Evolutionary conservation across 2,113 vertebrate species (phyloP).

Genomic region (Syngnathus floridae): DNA sequence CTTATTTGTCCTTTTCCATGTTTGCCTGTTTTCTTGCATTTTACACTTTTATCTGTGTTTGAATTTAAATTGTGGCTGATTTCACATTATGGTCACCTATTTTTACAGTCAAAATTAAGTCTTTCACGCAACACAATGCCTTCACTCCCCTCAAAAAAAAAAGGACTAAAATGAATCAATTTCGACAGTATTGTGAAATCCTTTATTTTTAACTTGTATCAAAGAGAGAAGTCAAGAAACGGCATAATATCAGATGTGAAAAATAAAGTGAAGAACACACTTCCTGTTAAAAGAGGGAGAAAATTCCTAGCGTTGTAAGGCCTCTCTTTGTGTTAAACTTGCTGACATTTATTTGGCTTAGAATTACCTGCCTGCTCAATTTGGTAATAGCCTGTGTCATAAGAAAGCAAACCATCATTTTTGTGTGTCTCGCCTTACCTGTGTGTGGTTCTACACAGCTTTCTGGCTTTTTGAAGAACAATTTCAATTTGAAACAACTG

Average conservation of each 20-base stretch:
- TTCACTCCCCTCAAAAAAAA: background rate
- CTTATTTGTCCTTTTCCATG: conserved; percentile 35
- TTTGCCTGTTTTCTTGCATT: conserved; percentile 44
- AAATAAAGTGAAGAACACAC: conserved; percentile 69
- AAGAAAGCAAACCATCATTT: conserved; percentile 85
- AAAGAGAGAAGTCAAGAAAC: background rate
- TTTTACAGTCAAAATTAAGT: conserved; percentile 26
- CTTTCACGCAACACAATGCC: conserved; percentile 18
- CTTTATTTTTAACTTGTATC: background rate
- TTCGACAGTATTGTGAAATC: background rate
- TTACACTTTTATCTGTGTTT: background rate
- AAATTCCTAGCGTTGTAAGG: conserved; percentile 62
- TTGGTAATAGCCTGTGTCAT: conserved; percentile 83
- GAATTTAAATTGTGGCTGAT: conserved; percentile 20
- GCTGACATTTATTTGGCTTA: conserved; percentile 82
- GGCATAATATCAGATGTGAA: conserved; percentile 35
- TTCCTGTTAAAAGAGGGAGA: conserved; percentile 65
- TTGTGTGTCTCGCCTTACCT: conserved; percentile 35
- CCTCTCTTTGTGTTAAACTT: conserved; percentile 64
- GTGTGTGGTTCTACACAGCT: conserved; percentile 4
- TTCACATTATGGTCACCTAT: conserved; percentile 17
- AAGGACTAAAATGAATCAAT: background rate
- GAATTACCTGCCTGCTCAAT: conserved; percentile 75
- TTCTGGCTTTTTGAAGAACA: background rate
- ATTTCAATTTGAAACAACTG: conserved; percentile 1